Evolutionary conservation across 2,113 vertebrate species (phyloP).

Genomic region (Laterallus jamaicensis): DNA sequence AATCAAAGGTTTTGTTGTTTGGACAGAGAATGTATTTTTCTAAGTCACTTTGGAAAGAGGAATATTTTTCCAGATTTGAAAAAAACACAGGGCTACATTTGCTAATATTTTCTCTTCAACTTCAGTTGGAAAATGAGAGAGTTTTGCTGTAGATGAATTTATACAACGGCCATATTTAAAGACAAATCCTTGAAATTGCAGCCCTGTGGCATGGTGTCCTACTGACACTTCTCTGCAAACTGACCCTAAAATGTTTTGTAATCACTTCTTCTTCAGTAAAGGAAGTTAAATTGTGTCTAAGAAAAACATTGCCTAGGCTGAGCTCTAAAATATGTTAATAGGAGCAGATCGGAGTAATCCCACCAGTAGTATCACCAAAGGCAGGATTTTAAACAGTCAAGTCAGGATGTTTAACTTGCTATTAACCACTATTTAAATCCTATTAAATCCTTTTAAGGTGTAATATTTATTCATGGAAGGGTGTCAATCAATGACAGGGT

Average conservation of each 20-base stretch:
- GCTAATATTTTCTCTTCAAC: background rate
- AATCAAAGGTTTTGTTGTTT: background rate
- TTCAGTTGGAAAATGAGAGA: background rate
- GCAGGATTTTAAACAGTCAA: background rate
- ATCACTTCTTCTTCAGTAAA: background rate
- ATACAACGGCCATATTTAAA: background rate
- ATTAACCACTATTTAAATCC: background rate
- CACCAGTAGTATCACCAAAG: background rate
- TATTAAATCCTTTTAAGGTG: background rate
- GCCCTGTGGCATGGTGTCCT: background rate
- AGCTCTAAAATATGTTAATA: background rate
- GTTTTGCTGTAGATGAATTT: background rate
- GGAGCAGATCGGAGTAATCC: background rate
- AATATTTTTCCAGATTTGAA: background rate
- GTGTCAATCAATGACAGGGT: fast-evolving
- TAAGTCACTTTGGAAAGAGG: background rate
- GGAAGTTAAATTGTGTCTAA: background rate
- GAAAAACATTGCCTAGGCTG: background rate
- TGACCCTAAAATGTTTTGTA: background rate
- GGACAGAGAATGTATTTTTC: background rate
- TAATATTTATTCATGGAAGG: background rate
- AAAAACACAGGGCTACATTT: background rate
- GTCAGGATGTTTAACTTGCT: background rate
- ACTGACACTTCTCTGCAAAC: background rate
- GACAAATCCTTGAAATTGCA: background rate